Percentiles rank a stretch among this genome's conserved stretches.
Conservation (phyloP, 53 echinoderm and acorn worm species). For the Crossaster papposus region DNA sequence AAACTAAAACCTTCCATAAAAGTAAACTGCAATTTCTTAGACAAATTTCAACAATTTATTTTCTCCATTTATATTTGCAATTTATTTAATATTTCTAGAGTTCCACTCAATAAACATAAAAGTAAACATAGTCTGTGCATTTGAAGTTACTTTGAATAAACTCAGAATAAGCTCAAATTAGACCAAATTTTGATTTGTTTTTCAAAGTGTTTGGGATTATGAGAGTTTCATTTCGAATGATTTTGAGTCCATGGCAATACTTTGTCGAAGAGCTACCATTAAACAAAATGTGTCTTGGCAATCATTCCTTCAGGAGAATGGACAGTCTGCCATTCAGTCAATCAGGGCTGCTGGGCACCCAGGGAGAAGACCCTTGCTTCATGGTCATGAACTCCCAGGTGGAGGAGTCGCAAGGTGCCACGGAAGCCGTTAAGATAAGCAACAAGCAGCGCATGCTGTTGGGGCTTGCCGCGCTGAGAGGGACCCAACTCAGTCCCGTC, state of each 20-base stretch:
- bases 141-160: too few species aligned
- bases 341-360: constrained; percentile 38
- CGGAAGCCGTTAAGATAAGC: neutral
- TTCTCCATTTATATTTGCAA: too few species aligned
- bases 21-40: too few species aligned
- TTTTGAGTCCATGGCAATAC: neutral
- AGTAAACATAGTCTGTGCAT: too few species aligned
- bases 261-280: neutral
- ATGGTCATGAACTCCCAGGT: constrained; percentile 65
- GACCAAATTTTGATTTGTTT: too few species aligned
- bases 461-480: constrained; percentile 52
- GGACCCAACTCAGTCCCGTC: constrained; percentile 49
- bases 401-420: constrained; percentile 36
- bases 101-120: too few species aligned
- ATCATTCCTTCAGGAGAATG: constrained; percentile 1
- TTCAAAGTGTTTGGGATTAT: too few species aligned
- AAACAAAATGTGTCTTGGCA: neutral
- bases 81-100: too few species aligned
- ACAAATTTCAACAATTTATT: too few species aligned
- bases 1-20: too few species aligned
- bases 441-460: constrained; percentile 57
- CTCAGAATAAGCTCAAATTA: too few species aligned
- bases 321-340: constrained; percentile 48
- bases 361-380: constrained; percentile 63
- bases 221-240: too few species aligned